These are phyloP conservation scores for Myzus persicae DNA, from an alignment of 1,140 invertebrate genomes.

Conservation along the genomic window DNA sequence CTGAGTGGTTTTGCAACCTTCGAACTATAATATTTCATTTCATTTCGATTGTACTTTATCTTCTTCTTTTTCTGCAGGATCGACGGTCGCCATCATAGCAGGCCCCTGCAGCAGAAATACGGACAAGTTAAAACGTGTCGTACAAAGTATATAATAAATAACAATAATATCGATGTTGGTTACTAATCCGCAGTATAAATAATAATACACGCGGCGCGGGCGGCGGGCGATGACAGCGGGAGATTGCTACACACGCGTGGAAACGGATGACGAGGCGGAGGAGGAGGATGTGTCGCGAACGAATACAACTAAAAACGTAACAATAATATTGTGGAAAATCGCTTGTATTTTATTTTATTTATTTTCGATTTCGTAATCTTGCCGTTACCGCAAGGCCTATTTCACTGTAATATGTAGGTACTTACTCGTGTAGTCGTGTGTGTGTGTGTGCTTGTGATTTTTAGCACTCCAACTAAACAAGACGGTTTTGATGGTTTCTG, in stretches of 20 bases:
- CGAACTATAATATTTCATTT: background rate
- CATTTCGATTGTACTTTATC: background rate
- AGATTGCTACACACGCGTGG: background rate
- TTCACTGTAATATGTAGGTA: background rate
- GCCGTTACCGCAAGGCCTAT: background rate
- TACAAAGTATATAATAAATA: background rate
- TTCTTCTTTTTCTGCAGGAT: background rate
- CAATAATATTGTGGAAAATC: background rate
- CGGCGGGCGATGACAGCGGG: background rate
- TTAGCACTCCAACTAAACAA: too few species aligned
- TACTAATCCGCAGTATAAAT: background rate
- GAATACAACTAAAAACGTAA: background rate
- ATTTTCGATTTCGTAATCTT: conserved; percentile 14
- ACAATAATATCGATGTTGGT: background rate
- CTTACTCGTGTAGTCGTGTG: background rate
- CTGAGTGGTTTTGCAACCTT: too few species aligned
- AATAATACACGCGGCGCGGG: too few species aligned
- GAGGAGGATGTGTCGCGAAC: background rate
- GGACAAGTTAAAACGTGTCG: background rate
- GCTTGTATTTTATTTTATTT: background rate
- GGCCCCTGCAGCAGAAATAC: background rate
- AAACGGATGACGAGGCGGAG: background rate
- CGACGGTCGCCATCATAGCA: background rate
- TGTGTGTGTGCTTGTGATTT: background rate
- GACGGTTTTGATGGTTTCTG: too few species aligned